These are phyloP conservation scores for Leucopsar rothschildi DNA, from an alignment of 2,113 vertebrate species.

Conservation along the genomic window DNA sequence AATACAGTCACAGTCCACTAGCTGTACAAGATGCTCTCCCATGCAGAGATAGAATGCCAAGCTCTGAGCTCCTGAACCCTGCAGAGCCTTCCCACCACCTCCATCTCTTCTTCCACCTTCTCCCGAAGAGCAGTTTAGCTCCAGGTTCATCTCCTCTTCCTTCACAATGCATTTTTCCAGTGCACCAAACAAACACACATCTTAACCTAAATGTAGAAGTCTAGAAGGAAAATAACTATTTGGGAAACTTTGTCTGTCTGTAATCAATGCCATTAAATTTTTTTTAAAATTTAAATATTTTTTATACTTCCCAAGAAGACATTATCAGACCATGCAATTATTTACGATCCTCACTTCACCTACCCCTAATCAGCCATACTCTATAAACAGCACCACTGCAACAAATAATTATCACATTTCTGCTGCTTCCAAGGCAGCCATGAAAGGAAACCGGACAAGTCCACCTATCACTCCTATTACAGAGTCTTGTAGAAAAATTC, in stretches of 20 bases:
- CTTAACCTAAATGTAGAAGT: not conserved
- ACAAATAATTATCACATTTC: not conserved
- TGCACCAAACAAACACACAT: not conserved
- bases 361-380: not conserved
- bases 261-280: not conserved
- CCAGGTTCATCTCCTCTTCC: not conserved
- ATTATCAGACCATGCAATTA: not conserved
- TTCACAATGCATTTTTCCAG: not conserved
- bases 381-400: not conserved
- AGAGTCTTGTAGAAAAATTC: not conserved
- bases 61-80: not conserved
- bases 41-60: not conserved
- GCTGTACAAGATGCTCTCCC: not conserved
- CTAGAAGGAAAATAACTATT: not conserved
- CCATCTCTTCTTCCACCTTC: not conserved
- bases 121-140: not conserved
- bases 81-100: not conserved
- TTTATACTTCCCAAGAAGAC: not conserved
- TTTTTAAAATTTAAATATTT: fast-evolving
- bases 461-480: not conserved
- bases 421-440: not conserved
- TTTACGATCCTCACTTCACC: not conserved
- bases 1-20: not conserved
- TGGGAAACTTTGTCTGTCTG: not conserved
- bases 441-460: not conserved